Evolutionary conservation across 2,797 vertebrate genomes (phyloP), one percentile per base, ranked within the genome.

Genomic region (Diplodus sargus): DNA sequence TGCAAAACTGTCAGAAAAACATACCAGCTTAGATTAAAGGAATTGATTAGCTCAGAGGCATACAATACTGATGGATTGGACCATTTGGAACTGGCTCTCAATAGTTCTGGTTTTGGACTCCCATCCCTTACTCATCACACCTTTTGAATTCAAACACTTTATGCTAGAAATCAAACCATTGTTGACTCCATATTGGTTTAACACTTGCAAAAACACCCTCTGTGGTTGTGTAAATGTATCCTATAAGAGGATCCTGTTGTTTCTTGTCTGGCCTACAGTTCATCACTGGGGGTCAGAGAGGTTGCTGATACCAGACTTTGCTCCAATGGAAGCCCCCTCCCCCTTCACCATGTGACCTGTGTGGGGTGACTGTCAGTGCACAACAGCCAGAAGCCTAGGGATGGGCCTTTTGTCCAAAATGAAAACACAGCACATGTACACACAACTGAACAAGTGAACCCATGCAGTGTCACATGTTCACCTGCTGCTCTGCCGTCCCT

Each of bases 291-390:
- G 90, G 87, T 93, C 89, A 93, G 51, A 76, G 86, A 85, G 91
- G 89, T 85, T 86, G 86, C 83, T 87, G 92, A 91, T 90, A 82
- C 84, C 79, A 88, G 85, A 85, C 87, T 88, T 92, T 89, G 74
- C 85, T 79, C 68, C 66, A 59, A 52, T 76, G 56, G 42, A 77
- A 77, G 57, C 64, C 57, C 72, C 51, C 34, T 39, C 28, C 64
- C 57, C 72, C 51, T 23, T 39, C 28, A 56, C 84, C 70, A 85
- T 76, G 81, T 91, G 93, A 90, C 78, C 81, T 0, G 51, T 12
- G 74, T 87, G 90, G 92, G 86, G 76, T 86, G 88, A 92, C 85
- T 79, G 84, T 80, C 65, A 58, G 81, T 77, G 79, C 80, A 90
- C 82, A 78, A 85, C 83, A 74, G 59, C 74, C 78, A 82, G 66